These are phyloP conservation scores for Camponotus fellah DNA, from an alignment of 2,888 invertebrate genomes.

Conservation along the genomic window DNA sequence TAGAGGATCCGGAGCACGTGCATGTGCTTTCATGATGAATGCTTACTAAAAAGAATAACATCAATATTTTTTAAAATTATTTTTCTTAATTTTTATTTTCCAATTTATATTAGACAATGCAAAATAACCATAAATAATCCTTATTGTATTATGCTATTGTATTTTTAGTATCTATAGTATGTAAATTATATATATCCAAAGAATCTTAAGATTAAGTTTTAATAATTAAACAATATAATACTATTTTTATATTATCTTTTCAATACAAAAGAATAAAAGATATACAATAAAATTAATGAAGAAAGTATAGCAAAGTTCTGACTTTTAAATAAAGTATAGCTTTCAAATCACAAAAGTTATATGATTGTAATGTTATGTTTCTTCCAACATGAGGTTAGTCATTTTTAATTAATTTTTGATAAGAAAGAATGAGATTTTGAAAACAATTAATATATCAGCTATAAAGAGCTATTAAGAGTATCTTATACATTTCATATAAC, in stretches of 20 bases:
- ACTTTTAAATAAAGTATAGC: not conserved
- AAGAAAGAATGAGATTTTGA: not conserved
- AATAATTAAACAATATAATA: not conserved
- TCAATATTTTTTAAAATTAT: not conserved
- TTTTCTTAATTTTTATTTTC: constrained; percentile 11
- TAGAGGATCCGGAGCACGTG: constrained; percentile 59
- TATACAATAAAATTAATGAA: not conserved
- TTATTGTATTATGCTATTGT: not conserved
- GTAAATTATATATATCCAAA: not conserved
- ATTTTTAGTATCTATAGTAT: not conserved
- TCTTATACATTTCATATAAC: not conserved
- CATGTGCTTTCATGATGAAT: constrained; percentile 53
- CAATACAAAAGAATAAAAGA: not conserved
- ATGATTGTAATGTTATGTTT: not conserved
- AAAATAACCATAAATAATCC: not conserved
- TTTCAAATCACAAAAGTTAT: not conserved
- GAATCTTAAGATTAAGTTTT: not conserved
- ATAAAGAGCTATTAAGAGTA: not conserved
- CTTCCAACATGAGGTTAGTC: not conserved
- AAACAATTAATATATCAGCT: not conserved
- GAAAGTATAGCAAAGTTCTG: not conserved
- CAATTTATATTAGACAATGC: not conserved
- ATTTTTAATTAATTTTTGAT: not conserved
- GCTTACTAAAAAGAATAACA: not conserved
- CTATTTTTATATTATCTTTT: not conserved